phyloP scores from a whole-genome alignment of 2,888 invertebrate species.

The Amblyteles armatorius region DNA sequence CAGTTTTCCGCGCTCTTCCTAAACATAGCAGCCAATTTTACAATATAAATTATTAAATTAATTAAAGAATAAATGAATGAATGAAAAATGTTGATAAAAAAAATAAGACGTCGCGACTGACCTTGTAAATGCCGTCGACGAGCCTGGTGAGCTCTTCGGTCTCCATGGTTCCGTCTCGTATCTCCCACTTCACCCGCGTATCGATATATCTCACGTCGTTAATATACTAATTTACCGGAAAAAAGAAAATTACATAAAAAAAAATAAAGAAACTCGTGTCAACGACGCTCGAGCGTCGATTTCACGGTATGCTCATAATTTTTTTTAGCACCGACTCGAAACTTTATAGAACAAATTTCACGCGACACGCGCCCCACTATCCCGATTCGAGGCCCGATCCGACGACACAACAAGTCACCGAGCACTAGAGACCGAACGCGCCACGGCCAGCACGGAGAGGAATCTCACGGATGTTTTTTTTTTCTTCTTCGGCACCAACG shows the following conservation, averaged over 20 bases:
- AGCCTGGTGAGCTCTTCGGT: conserved; percentile 96
- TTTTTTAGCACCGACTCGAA: conserved; percentile 71
- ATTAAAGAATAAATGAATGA: no score
- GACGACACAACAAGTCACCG: conserved; percentile 17
- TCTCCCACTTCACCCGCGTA: conserved; percentile 52
- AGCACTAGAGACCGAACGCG: conserved; percentile 18
- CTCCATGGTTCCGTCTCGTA: conserved; percentile 87
- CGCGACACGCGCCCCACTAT: conserved; percentile 76
- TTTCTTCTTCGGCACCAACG: conserved; percentile 31
- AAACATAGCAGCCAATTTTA: no score
- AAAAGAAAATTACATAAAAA: conserved; percentile 30
- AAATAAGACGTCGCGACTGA: conserved; percentile 80
- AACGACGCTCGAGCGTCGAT: conserved; percentile 61
- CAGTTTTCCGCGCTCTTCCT: no score
- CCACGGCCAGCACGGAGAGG: conserved; percentile 37
- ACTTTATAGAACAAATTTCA: conserved; percentile 72
- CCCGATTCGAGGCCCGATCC: conserved; percentile 61
- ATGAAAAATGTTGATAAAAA: conserved; percentile 6
- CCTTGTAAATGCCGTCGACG: conserved; percentile 96
- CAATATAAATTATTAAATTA: not conserved
- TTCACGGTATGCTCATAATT: conserved; percentile 82
- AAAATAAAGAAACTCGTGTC: conserved; percentile 9
- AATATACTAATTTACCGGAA: conserved; percentile 41
- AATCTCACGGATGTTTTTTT: conserved; percentile 2
- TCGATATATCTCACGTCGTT: conserved; percentile 50